Conservation (phyloP, 2,113 vertebrate species). For the Typhlomys cinereus region DNA sequence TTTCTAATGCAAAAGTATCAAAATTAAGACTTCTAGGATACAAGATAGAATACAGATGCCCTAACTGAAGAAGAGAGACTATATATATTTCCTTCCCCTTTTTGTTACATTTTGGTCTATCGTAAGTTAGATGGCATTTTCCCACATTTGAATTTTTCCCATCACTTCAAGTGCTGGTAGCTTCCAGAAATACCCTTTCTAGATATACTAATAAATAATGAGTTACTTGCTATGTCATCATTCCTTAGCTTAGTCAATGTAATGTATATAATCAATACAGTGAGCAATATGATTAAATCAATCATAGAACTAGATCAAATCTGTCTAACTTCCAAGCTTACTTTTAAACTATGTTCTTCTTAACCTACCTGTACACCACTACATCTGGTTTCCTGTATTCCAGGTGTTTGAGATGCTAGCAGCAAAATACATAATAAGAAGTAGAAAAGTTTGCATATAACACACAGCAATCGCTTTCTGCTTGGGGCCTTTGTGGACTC, state of each 20-base stretch:
- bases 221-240: background rate
- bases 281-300: background rate
- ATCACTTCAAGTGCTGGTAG: background rate
- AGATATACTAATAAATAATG: background rate
- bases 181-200: background rate
- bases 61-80: background rate
- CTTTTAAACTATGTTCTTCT: background rate
- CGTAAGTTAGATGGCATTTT: background rate
- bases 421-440: background rate
- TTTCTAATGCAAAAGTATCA: background rate
- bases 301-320: background rate
- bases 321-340: background rate
- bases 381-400: background rate
- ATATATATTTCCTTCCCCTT: background rate
- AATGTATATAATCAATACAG: background rate
- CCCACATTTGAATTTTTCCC: background rate
- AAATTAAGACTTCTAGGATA: background rate
- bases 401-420: background rate
- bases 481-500: no score
- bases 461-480: no score
- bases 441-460: background rate
- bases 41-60: background rate
- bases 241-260: background rate
- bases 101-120: background rate
- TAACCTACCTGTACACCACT: background rate